Conservation (phyloP, 1,140 invertebrate genomes). For the Globodera rostochiensis region DNA sequence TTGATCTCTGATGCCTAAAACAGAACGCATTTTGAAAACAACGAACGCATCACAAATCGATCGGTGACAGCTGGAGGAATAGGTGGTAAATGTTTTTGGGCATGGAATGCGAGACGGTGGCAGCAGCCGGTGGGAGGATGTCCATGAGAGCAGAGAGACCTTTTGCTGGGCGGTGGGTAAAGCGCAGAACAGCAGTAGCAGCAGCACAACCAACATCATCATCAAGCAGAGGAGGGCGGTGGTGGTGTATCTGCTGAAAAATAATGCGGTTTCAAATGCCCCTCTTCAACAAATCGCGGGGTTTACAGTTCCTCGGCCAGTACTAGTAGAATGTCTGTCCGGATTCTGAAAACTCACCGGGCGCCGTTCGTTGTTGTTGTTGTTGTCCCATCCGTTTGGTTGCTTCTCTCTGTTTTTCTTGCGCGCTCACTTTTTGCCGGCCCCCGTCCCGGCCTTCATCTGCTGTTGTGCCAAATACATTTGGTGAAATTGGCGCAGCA, state of each 20-base stretch:
- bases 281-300: too few relatives aligned
- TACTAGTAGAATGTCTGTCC: too few relatives aligned
- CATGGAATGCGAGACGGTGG: not conserved
- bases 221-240: too few relatives aligned
- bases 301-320: too few relatives aligned
- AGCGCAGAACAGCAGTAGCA: not conserved
- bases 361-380: not conserved
- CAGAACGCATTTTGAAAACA: too few relatives aligned
- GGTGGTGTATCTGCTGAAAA: not conserved
- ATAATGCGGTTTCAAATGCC: not conserved
- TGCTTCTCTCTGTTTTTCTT: not conserved
- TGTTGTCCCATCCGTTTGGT: not conserved
- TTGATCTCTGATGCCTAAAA: too few relatives aligned
- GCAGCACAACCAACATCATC: not conserved
- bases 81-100: not conserved
- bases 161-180: not conserved
- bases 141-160: not conserved
- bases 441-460: conserved; percentile 22
- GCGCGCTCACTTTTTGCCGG: conserved; percentile 12
- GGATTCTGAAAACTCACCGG: not conserved
- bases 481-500: conserved; percentile 45
- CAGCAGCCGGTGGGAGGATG: not conserved
- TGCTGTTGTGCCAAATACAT: conserved; percentile 37
- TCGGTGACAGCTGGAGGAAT: not conserved
- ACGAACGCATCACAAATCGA: not conserved